phyloP scores from a whole-genome alignment of 2,113 vertebrate genomes.

The Pluvianellus socialis region DNA sequence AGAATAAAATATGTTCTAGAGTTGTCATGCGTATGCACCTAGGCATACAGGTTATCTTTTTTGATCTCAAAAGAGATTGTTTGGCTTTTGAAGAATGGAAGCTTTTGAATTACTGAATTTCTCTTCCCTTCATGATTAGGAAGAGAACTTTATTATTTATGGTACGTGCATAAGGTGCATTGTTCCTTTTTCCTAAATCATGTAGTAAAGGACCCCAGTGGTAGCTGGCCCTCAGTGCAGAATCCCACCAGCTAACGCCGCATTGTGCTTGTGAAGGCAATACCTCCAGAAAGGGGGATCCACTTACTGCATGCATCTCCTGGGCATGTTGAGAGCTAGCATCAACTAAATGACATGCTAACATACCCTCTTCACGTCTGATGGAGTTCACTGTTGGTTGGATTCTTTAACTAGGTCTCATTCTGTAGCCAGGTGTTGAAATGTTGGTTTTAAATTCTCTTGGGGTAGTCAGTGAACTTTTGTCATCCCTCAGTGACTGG shows the following conservation, averaged over 20 bases:
- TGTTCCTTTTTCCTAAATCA: neutral
- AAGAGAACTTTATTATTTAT: neutral
- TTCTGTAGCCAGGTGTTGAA: neutral
- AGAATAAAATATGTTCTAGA: neutral
- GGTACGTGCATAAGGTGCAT: neutral
- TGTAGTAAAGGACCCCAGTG: rapidly evolving
- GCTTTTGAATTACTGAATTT: neutral
- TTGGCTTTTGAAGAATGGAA: neutral
- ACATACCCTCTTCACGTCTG: neutral
- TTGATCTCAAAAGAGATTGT: neutral
- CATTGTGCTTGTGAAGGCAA: neutral
- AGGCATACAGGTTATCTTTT: neutral
- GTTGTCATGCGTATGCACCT: neutral
- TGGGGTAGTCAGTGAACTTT: neutral
- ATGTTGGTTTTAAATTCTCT: neutral
- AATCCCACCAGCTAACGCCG: neutral
- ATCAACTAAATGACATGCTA: neutral
- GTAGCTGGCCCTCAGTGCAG: neutral
- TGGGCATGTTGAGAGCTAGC: neutral
- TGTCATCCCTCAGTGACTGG: neutral
- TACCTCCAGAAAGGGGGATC: neutral
- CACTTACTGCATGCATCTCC: neutral
- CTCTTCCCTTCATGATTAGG: neutral
- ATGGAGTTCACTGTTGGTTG: neutral
- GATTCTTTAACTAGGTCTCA: neutral